Base-by-base conservation (phyloP, 2,797 vertebrate genomes). In the Muscicapa striata region DNA sequence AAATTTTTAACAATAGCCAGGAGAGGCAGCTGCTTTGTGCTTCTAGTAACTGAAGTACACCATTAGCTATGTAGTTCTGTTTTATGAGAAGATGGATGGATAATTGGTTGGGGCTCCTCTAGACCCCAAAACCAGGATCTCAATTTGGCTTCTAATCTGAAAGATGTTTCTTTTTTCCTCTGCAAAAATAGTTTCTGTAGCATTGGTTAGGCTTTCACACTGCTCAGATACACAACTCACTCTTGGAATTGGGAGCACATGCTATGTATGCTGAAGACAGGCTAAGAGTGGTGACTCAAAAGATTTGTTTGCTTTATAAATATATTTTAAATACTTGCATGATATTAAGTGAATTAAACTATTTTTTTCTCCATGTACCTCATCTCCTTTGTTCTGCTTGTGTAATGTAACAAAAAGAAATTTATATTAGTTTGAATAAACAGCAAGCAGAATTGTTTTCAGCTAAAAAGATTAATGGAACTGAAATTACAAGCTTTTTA, bases 341-440 rank as follows among this genome's bases (percentile, higher is more conserved):
- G 32, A 57, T 41, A 46, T 84, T 73, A 83, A 73, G 17, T 9
- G 30, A 61, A 61, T 75, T 62, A 54, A 49, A 41, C 23, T 17
- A 2, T 68, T 93, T 86, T 52, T 90, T 63, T 15, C 63, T 95
- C 59, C 30, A 5, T 73, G 23, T 77, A 81, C 22, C 26, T 93
- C 20, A 32, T 72, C n/a, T 84, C 36, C 55, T 89, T 87, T 85
- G 43, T 89, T 93, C 87, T 80, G 27, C 32, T 90, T 89, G 45
- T 89, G 26, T 75, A 69, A 55, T 45, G 24, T 68, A 91, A 77
- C 43, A 77, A 69, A 87, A 89, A 66, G 18, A 74, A 83, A 75
- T 36, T 61, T 77, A 64, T 91, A 48, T 92, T 68, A 80, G 46
- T 64, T 59, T 93, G 87, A 87, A 83, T 74, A 90, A 92, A 89